Conservation (phyloP, 2,888 invertebrate species). For the Cyrtodaria siliqua region DNA sequence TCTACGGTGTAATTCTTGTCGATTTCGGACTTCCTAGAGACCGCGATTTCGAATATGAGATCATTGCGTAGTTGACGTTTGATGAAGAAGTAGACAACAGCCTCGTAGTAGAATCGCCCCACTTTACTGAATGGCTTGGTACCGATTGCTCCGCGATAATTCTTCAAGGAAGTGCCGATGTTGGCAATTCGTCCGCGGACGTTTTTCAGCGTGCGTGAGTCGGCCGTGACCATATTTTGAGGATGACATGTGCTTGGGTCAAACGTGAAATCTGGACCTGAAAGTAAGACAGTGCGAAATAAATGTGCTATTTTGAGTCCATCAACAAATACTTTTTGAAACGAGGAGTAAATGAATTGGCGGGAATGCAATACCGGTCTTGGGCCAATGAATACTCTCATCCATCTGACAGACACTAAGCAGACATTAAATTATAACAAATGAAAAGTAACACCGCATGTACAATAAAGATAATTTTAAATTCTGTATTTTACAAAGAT, state of each 20-base stretch:
- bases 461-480: too few relatives aligned
- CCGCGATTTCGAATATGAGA: slow-evolving; percentile 68
- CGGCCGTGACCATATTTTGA: slow-evolving; percentile 62
- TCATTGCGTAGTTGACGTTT: slow-evolving; percentile 70
- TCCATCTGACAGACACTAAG: too few relatives aligned
- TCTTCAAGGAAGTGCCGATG: slow-evolving; percentile 58
- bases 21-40: slow-evolving; percentile 65
- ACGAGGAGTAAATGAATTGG: too few relatives aligned
- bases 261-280: slow-evolving; percentile 66
- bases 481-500: too few relatives aligned
- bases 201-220: slow-evolving; percentile 59
- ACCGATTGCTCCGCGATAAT: slow-evolving; percentile 67
- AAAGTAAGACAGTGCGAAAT: too few relatives aligned
- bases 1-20: slow-evolving; percentile 71
- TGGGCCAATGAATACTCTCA: too few relatives aligned
- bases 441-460: too few relatives aligned
- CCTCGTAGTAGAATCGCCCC: slow-evolving; percentile 69
- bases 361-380: too few relatives aligned
- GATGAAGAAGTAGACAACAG: slow-evolving; percentile 64
- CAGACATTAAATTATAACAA: too few relatives aligned
- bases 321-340: too few relatives aligned
- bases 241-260: slow-evolving; percentile 57
- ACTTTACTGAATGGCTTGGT: slow-evolving; percentile 62
- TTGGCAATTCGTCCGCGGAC: slow-evolving; percentile 54
- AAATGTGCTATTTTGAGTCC: too few relatives aligned